phyloP scores from a whole-genome alignment of 2,113 vertebrate genomes.

The Thalassarche chlororhynchos region DNA sequence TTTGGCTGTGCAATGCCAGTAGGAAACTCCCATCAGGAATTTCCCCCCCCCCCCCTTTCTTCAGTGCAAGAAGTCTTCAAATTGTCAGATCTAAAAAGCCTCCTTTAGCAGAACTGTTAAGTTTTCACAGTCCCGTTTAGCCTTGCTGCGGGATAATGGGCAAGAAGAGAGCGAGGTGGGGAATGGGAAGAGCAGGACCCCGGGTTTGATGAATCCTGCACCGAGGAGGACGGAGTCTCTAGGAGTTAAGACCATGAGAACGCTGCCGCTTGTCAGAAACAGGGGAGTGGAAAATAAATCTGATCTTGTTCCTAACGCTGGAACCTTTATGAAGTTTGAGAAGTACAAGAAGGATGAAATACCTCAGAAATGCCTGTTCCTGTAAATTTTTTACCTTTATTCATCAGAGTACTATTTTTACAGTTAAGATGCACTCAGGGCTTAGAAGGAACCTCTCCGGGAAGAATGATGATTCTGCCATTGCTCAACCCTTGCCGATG shows the following conservation, averaged over 20 bases:
- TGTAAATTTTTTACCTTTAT: not conserved
- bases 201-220: not conserved
- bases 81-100: not conserved
- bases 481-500: not conserved
- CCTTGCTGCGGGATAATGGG: not conserved
- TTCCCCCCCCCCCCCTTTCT: not conserved
- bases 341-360: not conserved
- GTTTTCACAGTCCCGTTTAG: not conserved
- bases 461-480: not conserved
- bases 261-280: not conserved
- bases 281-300: not conserved
- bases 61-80: not conserved
- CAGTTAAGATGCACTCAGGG: not conserved
- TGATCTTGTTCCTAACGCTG: fast-evolving
- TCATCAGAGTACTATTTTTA: not conserved
- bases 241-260: not conserved
- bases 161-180: not conserved
- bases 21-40: not conserved
- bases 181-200: not conserved
- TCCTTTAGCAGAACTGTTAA: not conserved
- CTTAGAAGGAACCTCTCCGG: not conserved
- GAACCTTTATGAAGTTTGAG: not conserved
- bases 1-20: not conserved
- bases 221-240: fast-evolving
- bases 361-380: not conserved